Evolutionary conservation across 2,113 vertebrate species (phyloP).

Genomic region (Anolis sagrei): DNA sequence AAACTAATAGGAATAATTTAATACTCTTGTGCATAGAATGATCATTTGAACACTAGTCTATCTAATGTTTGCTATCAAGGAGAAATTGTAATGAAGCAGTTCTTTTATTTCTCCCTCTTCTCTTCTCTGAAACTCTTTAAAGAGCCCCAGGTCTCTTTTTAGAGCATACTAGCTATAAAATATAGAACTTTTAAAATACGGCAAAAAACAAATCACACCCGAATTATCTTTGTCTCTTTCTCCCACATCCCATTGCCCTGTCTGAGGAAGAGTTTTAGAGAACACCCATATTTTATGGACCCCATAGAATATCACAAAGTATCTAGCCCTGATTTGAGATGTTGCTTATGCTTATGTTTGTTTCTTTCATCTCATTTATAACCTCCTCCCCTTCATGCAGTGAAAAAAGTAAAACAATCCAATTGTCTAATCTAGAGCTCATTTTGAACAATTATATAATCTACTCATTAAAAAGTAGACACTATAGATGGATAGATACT

Average conservation of each 20-base stretch:
- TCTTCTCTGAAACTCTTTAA: background rate
- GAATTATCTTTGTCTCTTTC: too few species aligned
- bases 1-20: background rate
- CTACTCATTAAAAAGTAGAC: background rate
- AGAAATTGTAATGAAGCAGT: slow-evolving; percentile 5
- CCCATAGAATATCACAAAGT: too few species aligned
- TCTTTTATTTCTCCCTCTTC: background rate
- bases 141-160: background rate
- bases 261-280: too few species aligned
- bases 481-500: background rate
- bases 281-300: too few species aligned
- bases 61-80: background rate
- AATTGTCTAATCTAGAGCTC: background rate
- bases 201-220: background rate
- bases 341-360: too few species aligned
- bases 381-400: too few species aligned
- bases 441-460: background rate
- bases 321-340: too few species aligned
- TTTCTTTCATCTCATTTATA: too few species aligned
- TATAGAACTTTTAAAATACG: background rate
- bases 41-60: background rate
- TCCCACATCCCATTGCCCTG: too few species aligned
- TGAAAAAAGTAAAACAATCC: too few species aligned
- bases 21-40: background rate
- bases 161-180: background rate